Evolutionary conservation across 2,113 vertebrate genomes (phyloP).

Genomic region (Anolis sagrei): DNA sequence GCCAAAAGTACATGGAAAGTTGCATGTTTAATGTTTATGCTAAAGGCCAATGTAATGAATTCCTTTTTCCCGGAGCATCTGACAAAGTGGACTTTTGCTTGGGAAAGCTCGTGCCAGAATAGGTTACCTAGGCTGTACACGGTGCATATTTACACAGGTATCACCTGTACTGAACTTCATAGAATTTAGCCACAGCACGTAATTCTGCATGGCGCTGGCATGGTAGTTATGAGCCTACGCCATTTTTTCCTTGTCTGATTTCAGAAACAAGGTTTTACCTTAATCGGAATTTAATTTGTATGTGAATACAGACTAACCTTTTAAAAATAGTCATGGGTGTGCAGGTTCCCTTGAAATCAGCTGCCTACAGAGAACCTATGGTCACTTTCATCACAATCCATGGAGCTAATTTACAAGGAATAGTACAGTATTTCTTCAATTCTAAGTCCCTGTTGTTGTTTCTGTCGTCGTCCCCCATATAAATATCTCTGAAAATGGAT

Average conservation of each 20-base stretch:
- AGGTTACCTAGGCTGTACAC: background rate
- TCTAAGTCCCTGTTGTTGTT: no score
- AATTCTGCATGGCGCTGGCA: background rate
- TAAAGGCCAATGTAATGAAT: background rate
- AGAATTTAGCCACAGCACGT: background rate
- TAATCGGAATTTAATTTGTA: constrained; percentile 11
- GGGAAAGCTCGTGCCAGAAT: background rate
- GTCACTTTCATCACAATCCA: background rate
- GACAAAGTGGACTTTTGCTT: background rate
- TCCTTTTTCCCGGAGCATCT: accelerated
- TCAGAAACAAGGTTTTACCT: background rate
- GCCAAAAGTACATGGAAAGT: background rate
- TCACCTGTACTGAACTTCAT: background rate
- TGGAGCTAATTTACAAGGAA: background rate
- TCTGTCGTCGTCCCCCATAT: no score
- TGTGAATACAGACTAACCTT: background rate
- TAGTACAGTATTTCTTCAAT: background rate
- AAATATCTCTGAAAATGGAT: no score
- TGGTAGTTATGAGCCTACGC: no score
- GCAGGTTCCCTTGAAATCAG: background rate
- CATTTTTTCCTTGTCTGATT: background rate
- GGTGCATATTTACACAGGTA: background rate
- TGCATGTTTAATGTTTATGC: background rate
- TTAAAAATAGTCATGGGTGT: background rate
- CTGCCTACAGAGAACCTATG: background rate